These are phyloP conservation scores for Aromia moschata DNA, from an alignment of 2,888 invertebrate genomes.

Conservation along the genomic window DNA sequence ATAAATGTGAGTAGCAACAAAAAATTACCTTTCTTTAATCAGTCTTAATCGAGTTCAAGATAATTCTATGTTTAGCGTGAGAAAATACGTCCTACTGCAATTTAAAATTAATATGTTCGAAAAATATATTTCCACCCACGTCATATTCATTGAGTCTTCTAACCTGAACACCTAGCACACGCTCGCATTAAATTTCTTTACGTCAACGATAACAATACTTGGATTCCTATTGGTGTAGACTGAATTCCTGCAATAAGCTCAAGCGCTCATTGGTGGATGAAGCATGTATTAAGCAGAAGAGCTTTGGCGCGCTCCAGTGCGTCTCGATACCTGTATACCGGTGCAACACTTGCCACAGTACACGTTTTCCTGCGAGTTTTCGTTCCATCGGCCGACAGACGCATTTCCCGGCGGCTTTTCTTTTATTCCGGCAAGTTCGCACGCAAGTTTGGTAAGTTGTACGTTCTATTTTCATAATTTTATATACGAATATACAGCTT, in stretches of 20 bases:
- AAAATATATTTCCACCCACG: neutral
- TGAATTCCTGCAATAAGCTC: neutral
- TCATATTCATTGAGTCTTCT: neutral
- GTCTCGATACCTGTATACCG: conserved; percentile 10
- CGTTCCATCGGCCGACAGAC: neutral
- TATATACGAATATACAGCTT: too few relatives aligned
- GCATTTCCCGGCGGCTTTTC: neutral
- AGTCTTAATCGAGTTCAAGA: too few relatives aligned
- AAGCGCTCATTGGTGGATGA: neutral
- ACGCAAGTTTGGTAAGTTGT: neutral
- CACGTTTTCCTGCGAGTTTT: conserved; percentile 2
- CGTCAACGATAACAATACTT: neutral
- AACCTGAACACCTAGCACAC: neutral
- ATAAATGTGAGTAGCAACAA: too few relatives aligned
- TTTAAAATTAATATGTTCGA: neutral
- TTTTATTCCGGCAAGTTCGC: neutral
- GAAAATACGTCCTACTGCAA: neutral
- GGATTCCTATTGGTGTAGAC: neutral
- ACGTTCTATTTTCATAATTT: too few relatives aligned
- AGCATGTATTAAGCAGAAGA: conserved; percentile 5
- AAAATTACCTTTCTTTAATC: too few relatives aligned
- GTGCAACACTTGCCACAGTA: conserved; percentile 1
- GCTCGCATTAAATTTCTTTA: neutral
- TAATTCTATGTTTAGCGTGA: too few relatives aligned
- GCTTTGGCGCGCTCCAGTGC: conserved; percentile 9